Evolutionary conservation across 92 coral and sea anemone species (phyloP).

Genomic region (Siderastrea siderea): DNA sequence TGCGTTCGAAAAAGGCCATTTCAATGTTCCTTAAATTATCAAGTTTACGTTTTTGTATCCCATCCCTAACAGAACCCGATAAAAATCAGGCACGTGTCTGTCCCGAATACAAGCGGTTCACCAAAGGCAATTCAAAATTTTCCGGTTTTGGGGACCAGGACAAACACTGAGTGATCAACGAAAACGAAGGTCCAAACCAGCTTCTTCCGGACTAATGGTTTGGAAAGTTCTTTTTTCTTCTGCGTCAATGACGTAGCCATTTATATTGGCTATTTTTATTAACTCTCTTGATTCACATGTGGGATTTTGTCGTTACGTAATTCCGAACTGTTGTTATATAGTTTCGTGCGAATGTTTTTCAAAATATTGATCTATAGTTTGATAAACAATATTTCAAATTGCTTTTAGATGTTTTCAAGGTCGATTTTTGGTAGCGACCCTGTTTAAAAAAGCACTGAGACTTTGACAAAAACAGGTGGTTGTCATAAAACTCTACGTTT

Average conservation of each 20-base stretch:
- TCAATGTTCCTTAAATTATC: too few relatives aligned
- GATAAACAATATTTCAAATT: constrained; percentile 29
- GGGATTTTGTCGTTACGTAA: constrained; percentile 15
- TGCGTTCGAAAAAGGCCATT: too few relatives aligned
- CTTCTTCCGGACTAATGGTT: not conserved
- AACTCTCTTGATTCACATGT: not conserved
- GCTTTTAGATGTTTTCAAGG: not conserved
- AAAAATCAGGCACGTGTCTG: too few relatives aligned
- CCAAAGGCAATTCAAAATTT: not conserved
- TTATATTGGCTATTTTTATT: not conserved
- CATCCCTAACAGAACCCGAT: too few relatives aligned
- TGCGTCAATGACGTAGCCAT: not conserved
- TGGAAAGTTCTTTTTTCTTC: not conserved
- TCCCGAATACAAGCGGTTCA: not conserved
- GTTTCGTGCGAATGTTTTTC: not conserved
- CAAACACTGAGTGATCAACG: not conserved
- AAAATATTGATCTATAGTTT: constrained; percentile 1
- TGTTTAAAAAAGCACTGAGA: not conserved
- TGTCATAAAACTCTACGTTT: too few relatives aligned
- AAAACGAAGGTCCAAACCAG: not conserved
- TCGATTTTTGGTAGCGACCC: not conserved
- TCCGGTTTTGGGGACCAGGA: constrained; percentile 16
- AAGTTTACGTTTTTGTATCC: too few relatives aligned
- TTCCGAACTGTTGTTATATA: constrained; percentile 5
- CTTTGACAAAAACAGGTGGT: not conserved